Conservation (phyloP, 2,888 invertebrate species). For the Portevinia maculata region DNA sequence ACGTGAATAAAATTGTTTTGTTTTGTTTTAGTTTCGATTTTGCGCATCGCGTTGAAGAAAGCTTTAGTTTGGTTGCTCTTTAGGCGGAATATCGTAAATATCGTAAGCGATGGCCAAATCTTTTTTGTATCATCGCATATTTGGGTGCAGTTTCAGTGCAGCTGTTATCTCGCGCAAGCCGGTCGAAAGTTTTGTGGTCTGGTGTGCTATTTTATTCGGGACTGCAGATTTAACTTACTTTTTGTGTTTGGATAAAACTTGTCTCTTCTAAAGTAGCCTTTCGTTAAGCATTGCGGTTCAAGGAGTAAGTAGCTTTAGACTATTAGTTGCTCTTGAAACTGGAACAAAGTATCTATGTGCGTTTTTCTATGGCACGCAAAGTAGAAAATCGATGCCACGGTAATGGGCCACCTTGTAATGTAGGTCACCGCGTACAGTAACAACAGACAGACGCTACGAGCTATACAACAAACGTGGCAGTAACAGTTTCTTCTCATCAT, state of each 20-base stretch:
- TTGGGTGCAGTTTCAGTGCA: constrained; percentile 72
- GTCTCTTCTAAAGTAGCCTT: not conserved
- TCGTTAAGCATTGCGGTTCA: constrained; percentile 38
- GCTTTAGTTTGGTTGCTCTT: constrained; percentile 33
- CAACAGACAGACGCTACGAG: constrained; percentile 53
- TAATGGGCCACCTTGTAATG: constrained; percentile 56
- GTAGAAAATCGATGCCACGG: constrained; percentile 68
- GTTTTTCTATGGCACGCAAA: constrained; percentile 36
- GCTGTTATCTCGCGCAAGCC: constrained; percentile 64
- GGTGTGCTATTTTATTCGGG: constrained; percentile 11
- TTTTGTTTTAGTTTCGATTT: constrained; percentile 45
- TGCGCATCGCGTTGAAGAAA: constrained; percentile 59
- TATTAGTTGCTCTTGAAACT: constrained; percentile 10
- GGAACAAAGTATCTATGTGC: constrained; percentile 25
- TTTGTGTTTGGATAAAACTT: constrained; percentile 14
- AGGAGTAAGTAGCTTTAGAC: constrained; percentile 61
- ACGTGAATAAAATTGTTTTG: constrained; percentile 53
- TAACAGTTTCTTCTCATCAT: constrained; percentile 47
- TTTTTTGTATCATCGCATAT: constrained; percentile 21
- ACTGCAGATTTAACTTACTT: constrained; percentile 4
- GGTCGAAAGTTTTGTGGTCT: constrained; percentile 11
- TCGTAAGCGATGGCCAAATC: constrained; percentile 35
- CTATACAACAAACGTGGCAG: constrained; percentile 49
- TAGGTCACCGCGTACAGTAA: constrained; percentile 69
- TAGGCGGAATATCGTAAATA: constrained; percentile 66